Base-by-base conservation (phyloP, 1,140 invertebrate genomes). In the Scylla paramamosain region DNA sequence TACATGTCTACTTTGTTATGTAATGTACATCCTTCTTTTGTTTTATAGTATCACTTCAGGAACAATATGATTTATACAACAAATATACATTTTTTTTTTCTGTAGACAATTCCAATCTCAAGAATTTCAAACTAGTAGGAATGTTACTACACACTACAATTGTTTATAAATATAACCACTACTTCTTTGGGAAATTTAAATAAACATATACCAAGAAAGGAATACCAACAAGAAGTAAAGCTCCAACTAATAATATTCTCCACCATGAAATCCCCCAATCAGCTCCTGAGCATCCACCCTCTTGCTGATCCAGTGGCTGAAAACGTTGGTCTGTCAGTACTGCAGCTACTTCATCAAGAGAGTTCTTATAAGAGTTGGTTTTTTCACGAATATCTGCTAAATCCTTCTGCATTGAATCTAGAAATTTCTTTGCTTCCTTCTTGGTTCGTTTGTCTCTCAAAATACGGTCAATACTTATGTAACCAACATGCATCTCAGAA, bases 401-500 rank as follows among this genome's bases (percentile, higher is more conserved):
- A 93, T 96, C 95, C 39, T 90, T 86, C 87, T 95, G 91, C 95
- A 96, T 96, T 0, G 82, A 92, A 52, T 95, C 92, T 25, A 96
- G 46, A 83, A 96, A 96, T 67, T 93, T 91, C 32, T 94, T 95
- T 28, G 95, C 95, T 93, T 96, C 95, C 84, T 88, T 93, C 28
- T 95, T 96, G 6, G 95, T 95, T 28, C 91, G 67, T 8, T 92
- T 96, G 31, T 96, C 95, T 46, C 91, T 95, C 45, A 96, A 59
- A 83, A 96, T 96, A 46, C 93, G 95, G 29, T 96, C 77, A 32
- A 96, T 96, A 84, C 95, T 96, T 46, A 96, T 95, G 59, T 96
- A 96, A 52, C 95, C 95, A 4, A 96, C 95, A 59, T 95, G 94
- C 83, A 95, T 91, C 29, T 96, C 95, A 48, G 94, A 87, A 83